Base-by-base conservation (phyloP, 2,888 invertebrate genomes). In the Pecten maximus region DNA sequence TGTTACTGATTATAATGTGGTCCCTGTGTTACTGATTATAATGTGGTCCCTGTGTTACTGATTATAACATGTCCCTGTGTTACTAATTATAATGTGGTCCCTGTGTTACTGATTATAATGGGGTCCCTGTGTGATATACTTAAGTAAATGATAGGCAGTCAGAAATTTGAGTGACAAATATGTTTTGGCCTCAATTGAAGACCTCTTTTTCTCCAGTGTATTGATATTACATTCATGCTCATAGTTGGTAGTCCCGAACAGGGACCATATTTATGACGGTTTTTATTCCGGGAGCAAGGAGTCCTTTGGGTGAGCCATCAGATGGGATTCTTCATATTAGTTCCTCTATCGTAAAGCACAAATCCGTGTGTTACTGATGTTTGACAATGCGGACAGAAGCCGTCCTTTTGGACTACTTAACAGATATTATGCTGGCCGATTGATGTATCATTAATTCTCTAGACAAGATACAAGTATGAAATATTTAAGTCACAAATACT, bases 381-480 rank as follows among this genome's bases (percentile, higher is more conserved):
- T 74, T 74, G 74, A 74, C 74, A 74, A 74, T 74, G 35, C 16
- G 74, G 74, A 74, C 74, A 74, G 74, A 35, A 74, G 35, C 74
- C 19, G 74, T 74, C 74, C 74, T 28, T 74, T 74, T 74, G 23
- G 74, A 28, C 74, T 35, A 35, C 74, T 74, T 74, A 74, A 74
- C 74, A 74, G 74, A 74, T 74, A 74, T 35, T 35, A 74, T 74
- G 74, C 74, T 35, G 74, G 74, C 28, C 35, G 28, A 74, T 74
- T 28, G 74, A 74, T 74, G 35, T 74, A 35, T 74, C 74, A 74
- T 74, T 74, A 74, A 35, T 74, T 74, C 74, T 74, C 74, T 74
- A 74, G 74, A 74, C 74, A 74, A 74, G 74, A 35, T 35, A 28
- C 74, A 74, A 74, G 74, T 74, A 74, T 74, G 74, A 74, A 74